phyloP scores from a whole-genome alignment of 1,140 invertebrate species.

The Oryctes rhinoceros region DNA sequence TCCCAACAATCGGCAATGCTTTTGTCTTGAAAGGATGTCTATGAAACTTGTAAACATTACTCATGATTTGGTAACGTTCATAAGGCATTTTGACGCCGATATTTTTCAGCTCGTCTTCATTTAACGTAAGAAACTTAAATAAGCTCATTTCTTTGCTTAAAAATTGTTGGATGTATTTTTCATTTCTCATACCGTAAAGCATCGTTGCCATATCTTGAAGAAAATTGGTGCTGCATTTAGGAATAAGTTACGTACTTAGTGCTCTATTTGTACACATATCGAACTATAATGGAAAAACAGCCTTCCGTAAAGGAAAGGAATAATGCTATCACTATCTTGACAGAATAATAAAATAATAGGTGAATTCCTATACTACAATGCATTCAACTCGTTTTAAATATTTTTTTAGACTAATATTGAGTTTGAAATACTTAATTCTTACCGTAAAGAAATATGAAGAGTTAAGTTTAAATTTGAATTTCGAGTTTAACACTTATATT shows the following conservation, averaged over 20 bases:
- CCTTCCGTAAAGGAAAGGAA: too few species aligned
- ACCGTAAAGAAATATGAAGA: too few species aligned
- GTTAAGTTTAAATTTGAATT: too few species aligned
- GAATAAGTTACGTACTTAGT: neutral
- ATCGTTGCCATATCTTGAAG: conserved; percentile 60
- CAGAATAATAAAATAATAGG: too few species aligned
- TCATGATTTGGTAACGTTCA: conserved; percentile 60
- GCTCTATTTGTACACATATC: too few species aligned
- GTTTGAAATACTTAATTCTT: too few species aligned
- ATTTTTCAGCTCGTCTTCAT: conserved; percentile 57
- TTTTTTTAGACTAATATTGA: too few species aligned
- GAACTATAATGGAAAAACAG: too few species aligned
- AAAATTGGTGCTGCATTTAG: conserved; percentile 58
- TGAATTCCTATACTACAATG: too few species aligned
- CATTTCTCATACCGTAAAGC: conserved; percentile 60
- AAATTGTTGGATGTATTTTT: conserved; percentile 58
- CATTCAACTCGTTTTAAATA: too few species aligned
- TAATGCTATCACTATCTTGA: too few species aligned
- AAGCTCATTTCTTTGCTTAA: conserved; percentile 56
- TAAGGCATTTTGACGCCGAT: conserved; percentile 60
- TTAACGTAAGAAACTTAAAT: conserved; percentile 60
- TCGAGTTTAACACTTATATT: too few species aligned
- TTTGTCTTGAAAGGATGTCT: conserved; percentile 52
- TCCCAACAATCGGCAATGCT: conserved; percentile 50
- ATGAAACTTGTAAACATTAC: conserved; percentile 60